These are phyloP conservation scores for Pseudonaja textilis DNA, from an alignment of 2,113 vertebrate species.

Conservation along the genomic window DNA sequence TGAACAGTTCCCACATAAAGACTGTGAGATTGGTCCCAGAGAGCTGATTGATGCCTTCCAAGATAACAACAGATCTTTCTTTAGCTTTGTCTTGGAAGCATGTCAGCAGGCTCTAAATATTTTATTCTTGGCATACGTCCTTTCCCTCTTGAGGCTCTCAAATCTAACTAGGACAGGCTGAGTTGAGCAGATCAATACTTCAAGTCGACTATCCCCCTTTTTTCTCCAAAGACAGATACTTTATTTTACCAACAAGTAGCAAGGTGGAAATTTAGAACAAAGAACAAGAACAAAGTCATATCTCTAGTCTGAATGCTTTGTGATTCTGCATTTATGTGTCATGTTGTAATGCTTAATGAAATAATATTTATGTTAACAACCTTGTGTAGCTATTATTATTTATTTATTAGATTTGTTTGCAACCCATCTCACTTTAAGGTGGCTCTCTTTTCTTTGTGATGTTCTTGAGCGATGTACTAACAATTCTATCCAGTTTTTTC, in stretches of 20 bases:
- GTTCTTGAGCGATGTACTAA: neutral
- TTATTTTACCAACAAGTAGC: neutral
- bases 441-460: neutral
- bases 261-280: neutral
- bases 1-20: conserved; percentile 17
- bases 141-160: neutral
- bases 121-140: conserved; percentile 16
- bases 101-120: conserved; percentile 9
- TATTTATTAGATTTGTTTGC: neutral
- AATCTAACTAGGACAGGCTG: fast-evolving
- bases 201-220: neutral
- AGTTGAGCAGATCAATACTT: neutral
- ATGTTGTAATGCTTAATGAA: neutral
- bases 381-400: neutral
- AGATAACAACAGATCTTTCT: conserved; percentile 10
- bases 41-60: conserved; percentile 1
- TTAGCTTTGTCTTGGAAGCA: conserved; percentile 16
- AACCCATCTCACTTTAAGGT: neutral
- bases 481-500: conserved; percentile 4
- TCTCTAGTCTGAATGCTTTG: neutral
- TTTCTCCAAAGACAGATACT: neutral
- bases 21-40: conserved; percentile 4
- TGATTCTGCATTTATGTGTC: neutral
- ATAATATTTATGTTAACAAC: neutral
- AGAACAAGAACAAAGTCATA: neutral